Evolutionary conservation across 2,888 invertebrate species (phyloP).

Genomic region (Ornithoptera priamus): DNA sequence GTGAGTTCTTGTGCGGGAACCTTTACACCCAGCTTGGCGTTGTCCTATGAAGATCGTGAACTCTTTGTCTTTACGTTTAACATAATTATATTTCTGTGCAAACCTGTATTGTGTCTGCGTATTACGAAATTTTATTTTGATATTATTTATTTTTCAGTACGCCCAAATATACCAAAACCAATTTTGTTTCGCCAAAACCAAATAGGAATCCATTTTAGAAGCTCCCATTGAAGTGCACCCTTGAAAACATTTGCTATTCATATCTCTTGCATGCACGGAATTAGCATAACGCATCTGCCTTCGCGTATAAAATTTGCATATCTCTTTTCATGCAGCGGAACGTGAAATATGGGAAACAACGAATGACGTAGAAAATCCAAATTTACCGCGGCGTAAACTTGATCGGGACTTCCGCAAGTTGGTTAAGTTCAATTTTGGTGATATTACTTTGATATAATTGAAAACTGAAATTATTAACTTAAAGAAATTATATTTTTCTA

Average conservation of each 20-base stretch:
- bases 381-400: slow-evolving; percentile 16
- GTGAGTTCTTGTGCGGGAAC: no score
- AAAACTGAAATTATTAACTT: background rate
- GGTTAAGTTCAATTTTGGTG: background rate
- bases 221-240: slow-evolving; percentile 28
- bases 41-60: no score
- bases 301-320: slow-evolving; percentile 37
- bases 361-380: slow-evolving; percentile 20
- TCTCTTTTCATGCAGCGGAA: slow-evolving; percentile 30
- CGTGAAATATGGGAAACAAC: slow-evolving; percentile 27
- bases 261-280: slow-evolving; percentile 36
- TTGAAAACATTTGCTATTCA: slow-evolving; percentile 40
- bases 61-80: no score
- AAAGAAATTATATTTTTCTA: no score
- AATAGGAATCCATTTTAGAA: slow-evolving; percentile 15
- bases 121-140: no score
- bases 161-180: background rate
- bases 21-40: no score
- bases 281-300: slow-evolving; percentile 45
- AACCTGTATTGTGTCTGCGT: no score
- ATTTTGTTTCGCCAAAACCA: background rate
- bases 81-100: no score
- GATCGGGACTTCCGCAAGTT: slow-evolving; percentile 10
- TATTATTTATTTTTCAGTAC: background rate
- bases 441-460: background rate